A percentile compares a stretch with the other conserved stretches of the same genome.
These are phyloP conservation scores for Ptilorrhoa leucosticta DNA, from an alignment of 2,113 vertebrate genomes.

Conservation along the genomic window DNA sequence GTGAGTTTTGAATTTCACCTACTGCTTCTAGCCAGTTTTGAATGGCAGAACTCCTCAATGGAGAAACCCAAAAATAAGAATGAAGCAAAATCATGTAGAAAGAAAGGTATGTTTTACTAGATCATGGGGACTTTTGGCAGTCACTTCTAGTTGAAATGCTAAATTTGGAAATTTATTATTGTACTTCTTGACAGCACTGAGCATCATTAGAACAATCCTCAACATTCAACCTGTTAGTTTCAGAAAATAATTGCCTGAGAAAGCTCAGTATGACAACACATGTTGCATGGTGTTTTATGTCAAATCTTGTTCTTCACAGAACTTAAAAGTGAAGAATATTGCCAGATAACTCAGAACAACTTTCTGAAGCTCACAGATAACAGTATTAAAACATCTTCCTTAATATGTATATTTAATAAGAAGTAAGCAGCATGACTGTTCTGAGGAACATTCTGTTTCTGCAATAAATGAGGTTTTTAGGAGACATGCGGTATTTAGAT, in stretches of 20 bases:
- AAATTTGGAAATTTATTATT: not conserved
- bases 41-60: not conserved
- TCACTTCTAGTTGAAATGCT: not conserved
- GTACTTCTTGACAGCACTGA: not conserved
- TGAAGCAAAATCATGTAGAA: not conserved
- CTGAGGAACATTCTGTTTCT: not conserved
- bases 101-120: not conserved
- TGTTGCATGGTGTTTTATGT: not conserved
- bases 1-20: not conserved
- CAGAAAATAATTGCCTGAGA: not conserved
- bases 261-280: slow-evolving; percentile 7
- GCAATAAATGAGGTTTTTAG: not conserved
- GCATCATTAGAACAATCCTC: not conserved
- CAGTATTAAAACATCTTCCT: not conserved
- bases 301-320: not conserved
- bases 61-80: not conserved
- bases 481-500: not conserved
- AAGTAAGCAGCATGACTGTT: not conserved
- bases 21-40: not conserved
- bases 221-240: not conserved
- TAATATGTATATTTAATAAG: not conserved
- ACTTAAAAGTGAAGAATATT: not conserved
- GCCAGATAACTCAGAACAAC: not conserved
- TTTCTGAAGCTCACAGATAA: slow-evolving; percentile 18
- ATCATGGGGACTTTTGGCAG: not conserved